Conservation (phyloP, 2,888 invertebrate genomes). For the Drosophila seclusa region DNA sequence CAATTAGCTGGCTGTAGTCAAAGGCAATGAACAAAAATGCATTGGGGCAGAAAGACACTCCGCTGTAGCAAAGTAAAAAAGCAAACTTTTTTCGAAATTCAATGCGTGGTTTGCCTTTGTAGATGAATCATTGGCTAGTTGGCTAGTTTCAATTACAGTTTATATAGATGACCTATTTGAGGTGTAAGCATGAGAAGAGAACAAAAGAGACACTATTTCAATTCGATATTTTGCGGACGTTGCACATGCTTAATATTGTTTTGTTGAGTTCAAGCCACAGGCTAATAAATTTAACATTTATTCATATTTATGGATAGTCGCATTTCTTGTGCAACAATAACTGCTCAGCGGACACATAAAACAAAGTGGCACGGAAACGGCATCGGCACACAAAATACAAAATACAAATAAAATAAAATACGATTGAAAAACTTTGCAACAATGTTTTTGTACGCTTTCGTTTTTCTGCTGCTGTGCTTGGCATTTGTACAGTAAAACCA, state of each 20-base stretch:
- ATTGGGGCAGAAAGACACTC: not conserved
- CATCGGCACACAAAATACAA: constrained; percentile 55
- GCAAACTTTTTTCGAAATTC: constrained; percentile 11
- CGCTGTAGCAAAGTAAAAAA: not conserved
- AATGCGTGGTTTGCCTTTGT: constrained; percentile 41
- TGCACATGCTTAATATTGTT: constrained; percentile 47
- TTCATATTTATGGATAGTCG: constrained; percentile 43
- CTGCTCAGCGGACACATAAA: constrained; percentile 37
- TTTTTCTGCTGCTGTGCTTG: constrained; percentile 14
- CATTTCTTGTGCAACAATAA: constrained; percentile 35
- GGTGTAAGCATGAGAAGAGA: not conserved
- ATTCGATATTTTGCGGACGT: constrained; percentile 19
- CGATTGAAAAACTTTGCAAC: constrained; percentile 69
- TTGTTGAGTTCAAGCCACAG: constrained; percentile 16
- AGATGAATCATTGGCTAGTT: constrained; percentile 31
- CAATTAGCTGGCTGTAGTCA: not conserved
- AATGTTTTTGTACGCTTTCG: not conserved
- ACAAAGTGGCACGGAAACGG: constrained; percentile 50
- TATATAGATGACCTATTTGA: constrained; percentile 13
- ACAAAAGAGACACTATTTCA: constrained; percentile 29
- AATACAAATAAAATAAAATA: constrained; percentile 40
- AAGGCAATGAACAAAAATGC: not conserved
- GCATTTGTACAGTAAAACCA: constrained; percentile 20
- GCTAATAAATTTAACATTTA: constrained; percentile 47
- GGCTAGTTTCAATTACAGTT: constrained; percentile 33